Evolutionary conservation across 2,797 vertebrate species (phyloP), one percentile per base, ranked within the genome.

Genomic region (Poeciliopsis infans): DNA sequence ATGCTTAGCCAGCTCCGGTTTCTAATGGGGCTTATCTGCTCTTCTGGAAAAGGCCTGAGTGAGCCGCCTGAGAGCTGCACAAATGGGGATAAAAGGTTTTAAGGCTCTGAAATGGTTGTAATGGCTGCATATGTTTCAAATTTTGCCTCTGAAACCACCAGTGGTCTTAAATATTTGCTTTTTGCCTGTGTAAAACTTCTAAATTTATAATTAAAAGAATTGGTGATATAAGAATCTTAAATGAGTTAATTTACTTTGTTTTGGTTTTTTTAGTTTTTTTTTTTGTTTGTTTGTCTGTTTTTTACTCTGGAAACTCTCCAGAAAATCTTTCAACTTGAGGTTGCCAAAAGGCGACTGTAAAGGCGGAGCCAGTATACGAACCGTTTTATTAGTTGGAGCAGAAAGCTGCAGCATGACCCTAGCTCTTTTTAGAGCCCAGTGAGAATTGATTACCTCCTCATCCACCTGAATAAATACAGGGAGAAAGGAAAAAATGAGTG

Each of bases 361-460:
- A 43, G 85, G 83, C 49, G 84, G 86, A 82, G 87, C 81, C 77
- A 80, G 70, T 86, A 84, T 85, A 88, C 79, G 83, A 85, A 89
- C 86, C 59, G 77, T 87, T 89, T 86, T 89, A 89, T 93, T 84
- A 85, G 83, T 76, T 75, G 46, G 79, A 86, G 88, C 87, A 87
- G 87, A 79, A 49, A 78, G 81, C 86, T 79, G 80, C 0, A 78
- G 85, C 49, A 66, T 5, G 82, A 85, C 77, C 57, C 71, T 5
- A 80, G 89, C 82, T 59, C 43, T 79, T 85, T 87, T 91, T 76
- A 86, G 80, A 87, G 81, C 77, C 80, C 83, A 68, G 81, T 36
- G 86, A 89, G 86, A 87, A 92, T 85, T 85, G 92, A 93, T 92
- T 88, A 84, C 51, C 80, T 84, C 74, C 77, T 74, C 75, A 57